These are phyloP conservation scores for Grus americana DNA, from an alignment of 2,113 vertebrate species.

Conservation along the genomic window DNA sequence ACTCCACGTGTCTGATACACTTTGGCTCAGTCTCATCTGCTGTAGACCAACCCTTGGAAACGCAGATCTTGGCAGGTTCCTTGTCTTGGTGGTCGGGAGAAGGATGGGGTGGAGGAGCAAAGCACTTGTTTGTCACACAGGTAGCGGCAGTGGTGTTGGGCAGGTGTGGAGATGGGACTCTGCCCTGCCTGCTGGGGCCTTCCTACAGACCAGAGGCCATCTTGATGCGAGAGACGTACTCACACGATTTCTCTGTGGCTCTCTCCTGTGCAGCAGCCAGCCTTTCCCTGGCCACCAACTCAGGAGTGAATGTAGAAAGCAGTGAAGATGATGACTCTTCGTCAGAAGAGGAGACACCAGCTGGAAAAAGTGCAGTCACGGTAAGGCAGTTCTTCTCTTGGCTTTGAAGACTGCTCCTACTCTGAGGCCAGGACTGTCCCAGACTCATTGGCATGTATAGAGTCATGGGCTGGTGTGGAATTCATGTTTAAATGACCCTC, in stretches of 20 bases:
- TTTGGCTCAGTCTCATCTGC: not conserved
- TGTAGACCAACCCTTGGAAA: not conserved
- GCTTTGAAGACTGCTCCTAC: not conserved
- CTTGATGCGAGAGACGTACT: accelerated
- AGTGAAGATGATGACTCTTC: conserved; percentile 65
- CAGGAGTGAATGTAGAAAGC: not conserved
- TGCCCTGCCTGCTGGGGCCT: not conserved
- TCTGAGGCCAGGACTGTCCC: not conserved
- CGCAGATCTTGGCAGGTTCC: not conserved
- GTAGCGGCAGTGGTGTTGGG: not conserved
- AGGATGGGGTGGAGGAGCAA: not conserved
- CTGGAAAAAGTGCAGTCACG: not conserved
- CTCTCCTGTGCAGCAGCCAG: conserved; percentile 20
- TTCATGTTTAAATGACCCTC: not conserved
- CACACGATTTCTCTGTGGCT: not conserved
- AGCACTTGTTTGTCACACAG: not conserved
- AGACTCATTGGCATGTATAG: not conserved
- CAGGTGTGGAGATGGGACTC: not conserved
- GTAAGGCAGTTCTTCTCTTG: not conserved
- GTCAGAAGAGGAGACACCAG: conserved; percentile 33
- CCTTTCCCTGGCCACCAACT: not conserved
- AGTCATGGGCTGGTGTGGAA: not conserved
- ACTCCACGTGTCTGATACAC: not conserved
- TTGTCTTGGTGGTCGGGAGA: not conserved
- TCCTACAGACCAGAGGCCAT: not conserved